These are phyloP conservation scores for Python bivittatus DNA, from an alignment of 2,113 vertebrate genomes.

Conservation along the genomic window DNA sequence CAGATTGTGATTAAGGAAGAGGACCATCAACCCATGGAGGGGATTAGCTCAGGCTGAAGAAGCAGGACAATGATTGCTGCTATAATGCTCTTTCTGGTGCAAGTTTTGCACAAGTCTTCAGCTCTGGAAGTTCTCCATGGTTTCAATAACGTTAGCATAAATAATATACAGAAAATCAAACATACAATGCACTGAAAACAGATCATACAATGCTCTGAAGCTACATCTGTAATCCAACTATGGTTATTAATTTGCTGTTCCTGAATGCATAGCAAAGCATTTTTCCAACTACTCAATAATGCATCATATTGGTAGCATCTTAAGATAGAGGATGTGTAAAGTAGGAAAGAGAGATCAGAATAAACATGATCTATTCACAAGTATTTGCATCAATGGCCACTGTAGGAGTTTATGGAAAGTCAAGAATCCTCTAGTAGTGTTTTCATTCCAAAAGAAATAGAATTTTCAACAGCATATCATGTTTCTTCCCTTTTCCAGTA, in stretches of 20 bases:
- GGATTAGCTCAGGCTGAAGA: background rate
- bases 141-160: background rate
- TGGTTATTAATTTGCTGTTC: slow-evolving; percentile 9
- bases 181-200: background rate
- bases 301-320: background rate
- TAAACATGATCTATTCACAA: background rate
- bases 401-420: background rate
- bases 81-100: background rate
- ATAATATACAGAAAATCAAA: background rate
- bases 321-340: background rate
- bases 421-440: background rate
- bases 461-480: background rate
- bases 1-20: background rate
- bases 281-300: background rate
- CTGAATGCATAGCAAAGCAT: background rate
- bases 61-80: background rate
- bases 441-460: background rate
- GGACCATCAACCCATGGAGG: background rate
- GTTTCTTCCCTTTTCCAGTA: background rate
- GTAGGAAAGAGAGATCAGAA: background rate
- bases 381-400: background rate
- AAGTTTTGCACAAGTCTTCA: slow-evolving; percentile 11
- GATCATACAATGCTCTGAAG: background rate
- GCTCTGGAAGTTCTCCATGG: slow-evolving; percentile 13
- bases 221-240: background rate